Evolutionary conservation across 1,140 invertebrate species (phyloP), one percentile per base, ranked within the genome.

Genomic region (Portunus trituberculatus): DNA sequence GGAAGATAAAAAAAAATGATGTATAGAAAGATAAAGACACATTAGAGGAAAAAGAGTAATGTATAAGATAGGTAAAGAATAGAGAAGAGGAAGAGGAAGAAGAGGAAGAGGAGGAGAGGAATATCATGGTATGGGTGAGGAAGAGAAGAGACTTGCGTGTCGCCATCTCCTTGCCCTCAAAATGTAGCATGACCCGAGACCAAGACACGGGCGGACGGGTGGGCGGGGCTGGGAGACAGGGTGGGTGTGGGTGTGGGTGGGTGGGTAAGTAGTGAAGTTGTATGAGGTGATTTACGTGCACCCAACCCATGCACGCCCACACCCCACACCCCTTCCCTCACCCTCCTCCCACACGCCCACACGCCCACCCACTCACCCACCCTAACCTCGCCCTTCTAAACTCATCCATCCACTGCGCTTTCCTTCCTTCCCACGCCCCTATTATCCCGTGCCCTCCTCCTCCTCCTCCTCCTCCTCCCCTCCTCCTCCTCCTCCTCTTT

Each of bases 401-500:
- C 25, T 76, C 67, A 76, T 76, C 67, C n/a, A 25, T n/a, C 67
- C 67, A 76, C n/a, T 76, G 10, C 8, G 67, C 67, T 76, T n/a
- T 76, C n/a, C 67, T 25, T 76, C 20, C 67, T 76, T 76, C 67
- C n/a, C 67, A 76, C 67, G 67, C 20, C 67, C 67, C 67, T 20
- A 76, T 76, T 76, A 76, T 76, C 67, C 67, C 16, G 67, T n/a
- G 67, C 67, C 67, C 0, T n/a, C 67, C 67, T 76, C 67, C 67
- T 76, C 67, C 67, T 76, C 67, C 67, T 76, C 67, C 67, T 76
- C 67, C 67, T 76, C 67, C 67, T 76, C 67, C 67, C 67, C 67
- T 76, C 67, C 67, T 76, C 67, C 67, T 76, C 67, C n/a, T 76
- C 67, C 67, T 76, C 20, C 67, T 76, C 67, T n/a, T 76, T n/a